Evolutionary conservation across 1,140 invertebrate genomes (phyloP), one percentile per base, ranked within the genome.

Genomic region (Meloidogyne exigua): DNA sequence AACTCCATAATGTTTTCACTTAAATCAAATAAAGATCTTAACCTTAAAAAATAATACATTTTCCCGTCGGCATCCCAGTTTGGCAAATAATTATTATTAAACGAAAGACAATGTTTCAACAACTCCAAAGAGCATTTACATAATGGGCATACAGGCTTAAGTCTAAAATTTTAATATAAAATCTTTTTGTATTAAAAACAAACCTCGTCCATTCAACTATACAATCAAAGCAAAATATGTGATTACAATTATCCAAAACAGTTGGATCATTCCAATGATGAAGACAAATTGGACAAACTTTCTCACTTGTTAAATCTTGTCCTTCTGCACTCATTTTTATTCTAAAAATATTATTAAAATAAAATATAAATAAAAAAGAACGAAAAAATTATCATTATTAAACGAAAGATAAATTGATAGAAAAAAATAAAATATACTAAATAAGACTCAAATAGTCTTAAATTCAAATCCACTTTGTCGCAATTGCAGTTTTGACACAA

Each of bases 201-300:
- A n/a, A 65, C 72, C 57, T 73, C n/a, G 72, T 73, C 77, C 77
- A 79, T 57, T 79, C 77, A 13, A 64, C 23, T 57, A 79, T 79
- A 68, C 77, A 79, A 13, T 44, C 78, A 67, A 75, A 79, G 23
- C 77, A 79, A 32, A 79, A 79, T 25, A 79, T 44, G 63, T 79
- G 77, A 10, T 18, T 32, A 65, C 77, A 79, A 23, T 71, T 32
- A 49, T 72, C 66, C 21, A 79, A 65, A 25, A 79, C 75, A 7
- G 76, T 78, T 18, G 75, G 64, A 39, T 78, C 76, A 11, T 39
- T 76, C 28, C 64, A 69, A 44, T 68, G 42, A n/a, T 76, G 64
- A 44, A 78, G 65, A 28, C 76, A 78, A 44, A 78, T 78, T 39
- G 76, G 74, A 42, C 76, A 78, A 23, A 23, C 25, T 15, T 39